A percentile compares a stretch with the other conserved stretches of the same genome.
Conservation (phyloP, 2,888 invertebrate species). For the Actias luna region DNA sequence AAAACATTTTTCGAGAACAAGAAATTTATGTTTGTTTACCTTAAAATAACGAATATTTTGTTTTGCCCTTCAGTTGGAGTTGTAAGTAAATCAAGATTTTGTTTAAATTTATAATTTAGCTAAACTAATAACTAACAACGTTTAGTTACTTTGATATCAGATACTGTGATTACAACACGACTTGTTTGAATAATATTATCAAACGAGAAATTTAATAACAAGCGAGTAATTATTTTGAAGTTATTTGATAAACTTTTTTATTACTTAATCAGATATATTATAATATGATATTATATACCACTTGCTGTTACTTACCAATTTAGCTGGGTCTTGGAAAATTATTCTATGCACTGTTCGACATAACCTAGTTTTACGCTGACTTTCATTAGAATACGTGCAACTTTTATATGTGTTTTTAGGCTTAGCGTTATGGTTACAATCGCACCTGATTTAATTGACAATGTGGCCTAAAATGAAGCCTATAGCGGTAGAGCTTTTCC, state of each 20-base stretch:
- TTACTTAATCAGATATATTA: background rate
- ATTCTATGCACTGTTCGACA: too few relatives aligned
- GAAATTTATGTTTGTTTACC: conserved; percentile 39
- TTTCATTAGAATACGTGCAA: too few relatives aligned
- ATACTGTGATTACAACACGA: background rate
- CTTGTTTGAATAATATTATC: background rate
- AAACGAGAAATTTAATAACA: background rate
- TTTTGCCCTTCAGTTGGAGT: background rate
- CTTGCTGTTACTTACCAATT: too few relatives aligned
- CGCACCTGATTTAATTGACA: too few relatives aligned
- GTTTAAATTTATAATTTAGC: background rate
- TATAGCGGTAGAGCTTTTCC: too few relatives aligned
- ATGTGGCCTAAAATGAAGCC: too few relatives aligned
- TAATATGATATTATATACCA: background rate
- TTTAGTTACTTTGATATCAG: background rate
- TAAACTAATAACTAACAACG: conserved; percentile 1
- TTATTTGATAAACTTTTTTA: background rate
- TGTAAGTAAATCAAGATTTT: background rate
- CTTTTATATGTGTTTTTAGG: too few relatives aligned
- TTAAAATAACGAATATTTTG: background rate
- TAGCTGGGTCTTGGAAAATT: too few relatives aligned
- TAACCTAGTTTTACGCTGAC: too few relatives aligned
- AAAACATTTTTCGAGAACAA: conserved; percentile 51
- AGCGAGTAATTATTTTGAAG: background rate
- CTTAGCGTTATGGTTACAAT: too few relatives aligned